A percentile compares a stretch with the other conserved stretches of the same genome.
Conservation (phyloP, 2,797 vertebrate species). For the Antrozous pallidus region DNA sequence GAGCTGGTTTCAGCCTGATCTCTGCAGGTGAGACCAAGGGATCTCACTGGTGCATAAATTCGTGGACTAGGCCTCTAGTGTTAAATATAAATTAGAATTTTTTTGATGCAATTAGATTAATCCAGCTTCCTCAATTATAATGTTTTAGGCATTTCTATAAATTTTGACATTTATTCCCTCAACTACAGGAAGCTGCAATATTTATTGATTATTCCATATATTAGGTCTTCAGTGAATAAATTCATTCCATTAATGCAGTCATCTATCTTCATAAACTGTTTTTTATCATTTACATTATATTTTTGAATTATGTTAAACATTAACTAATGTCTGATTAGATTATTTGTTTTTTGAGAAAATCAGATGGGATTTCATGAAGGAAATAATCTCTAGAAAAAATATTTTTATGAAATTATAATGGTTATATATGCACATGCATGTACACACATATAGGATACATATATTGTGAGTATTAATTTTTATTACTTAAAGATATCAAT, state of each 20-base stretch:
- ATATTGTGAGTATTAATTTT: not conserved
- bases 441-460: not conserved
- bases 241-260: not conserved
- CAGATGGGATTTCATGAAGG: not conserved
- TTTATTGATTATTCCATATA: not conserved
- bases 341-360: conserved; percentile 1
- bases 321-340: not conserved
- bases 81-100: not conserved
- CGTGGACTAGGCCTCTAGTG: not conserved
- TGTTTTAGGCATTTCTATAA: not conserved
- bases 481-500: not conserved
- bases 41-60: too few relatives aligned
- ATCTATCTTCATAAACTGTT: not conserved
- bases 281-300: not conserved
- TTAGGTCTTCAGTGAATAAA: not conserved
- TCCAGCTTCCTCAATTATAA: not conserved
- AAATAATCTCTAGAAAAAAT: not conserved
- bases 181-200: not conserved
- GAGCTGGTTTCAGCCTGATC: too few relatives aligned
- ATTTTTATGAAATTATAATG: not conserved
- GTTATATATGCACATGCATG: not conserved
- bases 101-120: not conserved
- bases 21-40: too few relatives aligned
- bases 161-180: not conserved
- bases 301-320: not conserved